These are phyloP conservation scores for Coracopsis vasa DNA, from an alignment of 2,113 vertebrate genomes.

Conservation along the genomic window DNA sequence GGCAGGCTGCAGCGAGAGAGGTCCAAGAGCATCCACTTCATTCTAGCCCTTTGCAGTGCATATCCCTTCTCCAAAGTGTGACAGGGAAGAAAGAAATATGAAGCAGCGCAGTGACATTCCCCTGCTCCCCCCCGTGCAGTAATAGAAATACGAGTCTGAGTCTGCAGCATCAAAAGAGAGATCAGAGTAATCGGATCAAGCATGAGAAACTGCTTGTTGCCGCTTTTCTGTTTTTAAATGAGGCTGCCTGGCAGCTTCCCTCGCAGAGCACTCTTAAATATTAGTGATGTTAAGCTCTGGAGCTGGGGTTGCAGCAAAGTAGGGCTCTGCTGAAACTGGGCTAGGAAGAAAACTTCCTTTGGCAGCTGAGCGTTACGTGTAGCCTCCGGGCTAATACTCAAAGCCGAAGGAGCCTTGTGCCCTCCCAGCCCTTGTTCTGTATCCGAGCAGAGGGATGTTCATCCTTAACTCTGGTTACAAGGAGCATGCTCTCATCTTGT, in stretches of 20 bases:
- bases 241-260: slow-evolving; percentile 54
- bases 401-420: neutral
- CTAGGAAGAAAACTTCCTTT: neutral
- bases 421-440: neutral
- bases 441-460: neutral
- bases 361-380: accelerated
- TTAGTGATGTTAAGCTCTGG: neutral
- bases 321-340: neutral
- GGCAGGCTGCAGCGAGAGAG: neutral
- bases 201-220: slow-evolving; percentile 70
- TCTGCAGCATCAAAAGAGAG: slow-evolving; percentile 68
- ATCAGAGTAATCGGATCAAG: slow-evolving; percentile 72
- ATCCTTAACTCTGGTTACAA: neutral
- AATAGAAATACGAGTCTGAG: slow-evolving; percentile 62
- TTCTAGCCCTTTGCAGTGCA: neutral
- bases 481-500: neutral
- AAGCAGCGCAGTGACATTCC: slow-evolving; percentile 6
- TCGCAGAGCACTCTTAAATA: neutral
- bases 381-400: neutral
- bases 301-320: neutral
- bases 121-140: slow-evolving; percentile 8
- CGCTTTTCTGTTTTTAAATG: slow-evolving; percentile 44
- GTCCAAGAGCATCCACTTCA: accelerated
- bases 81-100: slow-evolving; percentile 27
- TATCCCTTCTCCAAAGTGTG: neutral